phyloP scores from a whole-genome alignment of 1,140 invertebrate species.

The Brachionus calyciflorus region DNA sequence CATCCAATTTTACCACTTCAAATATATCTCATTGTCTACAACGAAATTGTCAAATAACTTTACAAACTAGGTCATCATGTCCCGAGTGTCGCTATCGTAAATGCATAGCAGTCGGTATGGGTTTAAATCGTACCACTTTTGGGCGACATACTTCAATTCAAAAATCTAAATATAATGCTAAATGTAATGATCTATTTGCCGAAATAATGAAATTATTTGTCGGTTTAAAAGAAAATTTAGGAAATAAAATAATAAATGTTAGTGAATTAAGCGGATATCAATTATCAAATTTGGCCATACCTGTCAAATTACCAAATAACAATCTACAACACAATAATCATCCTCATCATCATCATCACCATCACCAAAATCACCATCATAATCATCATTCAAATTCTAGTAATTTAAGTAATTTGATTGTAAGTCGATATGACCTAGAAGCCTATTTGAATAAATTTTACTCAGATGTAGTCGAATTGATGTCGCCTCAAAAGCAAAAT shows the following conservation, averaged over 20 bases:
- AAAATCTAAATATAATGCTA: slow-evolving; percentile 44
- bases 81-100: slow-evolving; percentile 99
- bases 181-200: slow-evolving; percentile 32
- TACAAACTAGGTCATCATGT: slow-evolving; percentile 66
- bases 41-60: slow-evolving; percentile 56
- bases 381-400: too few relatives aligned
- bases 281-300: neutral
- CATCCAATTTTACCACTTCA: neutral
- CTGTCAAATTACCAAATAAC: too few relatives aligned
- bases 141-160: slow-evolving; percentile 29
- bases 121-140: slow-evolving; percentile 56
- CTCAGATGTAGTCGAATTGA: slow-evolving; percentile 23
- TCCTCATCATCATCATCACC: too few relatives aligned
- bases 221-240: slow-evolving; percentile 4
- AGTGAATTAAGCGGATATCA: neutral
- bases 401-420: too few relatives aligned
- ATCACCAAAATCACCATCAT: too few relatives aligned
- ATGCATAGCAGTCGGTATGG: slow-evolving; percentile 97
- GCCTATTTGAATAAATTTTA: slow-evolving; percentile 29
- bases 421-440: slow-evolving; percentile 19
- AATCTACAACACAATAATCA: too few relatives aligned
- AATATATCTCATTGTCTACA: slow-evolving; percentile 37
- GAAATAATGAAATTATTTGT: slow-evolving; percentile 44
- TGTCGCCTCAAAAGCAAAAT: slow-evolving; percentile 8
- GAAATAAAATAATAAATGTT: neutral